A percentile compares a stretch with the other conserved stretches of the same genome.
Evolutionary conservation across 2,888 invertebrate genomes (phyloP).

Genomic region (Gandaritis pyraliata): DNA sequence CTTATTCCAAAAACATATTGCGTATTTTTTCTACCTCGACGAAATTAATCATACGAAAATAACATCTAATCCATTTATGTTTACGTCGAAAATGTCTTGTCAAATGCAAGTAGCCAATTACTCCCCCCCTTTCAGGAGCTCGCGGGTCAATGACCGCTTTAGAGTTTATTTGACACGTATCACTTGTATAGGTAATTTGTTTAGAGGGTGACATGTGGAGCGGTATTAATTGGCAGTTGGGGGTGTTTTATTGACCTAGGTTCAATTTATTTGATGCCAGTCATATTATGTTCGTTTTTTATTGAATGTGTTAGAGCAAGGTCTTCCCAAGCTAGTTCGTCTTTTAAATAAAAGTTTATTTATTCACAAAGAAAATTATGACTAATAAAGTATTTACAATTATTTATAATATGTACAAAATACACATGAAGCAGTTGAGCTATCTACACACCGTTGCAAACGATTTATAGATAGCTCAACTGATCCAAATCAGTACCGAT

Average conservation of each 20-base stretch:
- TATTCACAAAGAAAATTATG: too few relatives aligned
- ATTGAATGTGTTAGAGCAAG: too few relatives aligned
- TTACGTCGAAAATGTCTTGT: constrained; percentile 15
- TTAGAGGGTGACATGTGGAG: constrained; percentile 14
- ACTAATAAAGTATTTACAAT: too few relatives aligned
- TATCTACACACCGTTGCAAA: too few relatives aligned
- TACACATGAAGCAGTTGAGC: too few relatives aligned
- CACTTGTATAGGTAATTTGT: constrained; percentile 30
- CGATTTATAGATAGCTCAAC: too few relatives aligned
- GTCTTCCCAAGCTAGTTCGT: too few relatives aligned
- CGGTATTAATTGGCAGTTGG: constrained; percentile 13
- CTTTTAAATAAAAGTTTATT: too few relatives aligned
- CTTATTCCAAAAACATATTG: neutral
- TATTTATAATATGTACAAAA: too few relatives aligned
- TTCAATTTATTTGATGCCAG: constrained; percentile 6
- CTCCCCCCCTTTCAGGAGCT: constrained; percentile 21
- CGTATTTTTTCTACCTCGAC: neutral
- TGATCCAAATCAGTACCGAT: too few relatives aligned
- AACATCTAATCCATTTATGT: neutral
- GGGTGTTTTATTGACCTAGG: constrained; percentile 1
- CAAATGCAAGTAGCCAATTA: constrained; percentile 28
- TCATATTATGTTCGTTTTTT: too few relatives aligned
- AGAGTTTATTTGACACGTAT: constrained; percentile 35
- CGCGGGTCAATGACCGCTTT: constrained; percentile 33
- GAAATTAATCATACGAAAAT: too few relatives aligned